These are phyloP conservation scores for Diarsia dahlii DNA, from an alignment of 2,888 invertebrate genomes.

Conservation along the genomic window DNA sequence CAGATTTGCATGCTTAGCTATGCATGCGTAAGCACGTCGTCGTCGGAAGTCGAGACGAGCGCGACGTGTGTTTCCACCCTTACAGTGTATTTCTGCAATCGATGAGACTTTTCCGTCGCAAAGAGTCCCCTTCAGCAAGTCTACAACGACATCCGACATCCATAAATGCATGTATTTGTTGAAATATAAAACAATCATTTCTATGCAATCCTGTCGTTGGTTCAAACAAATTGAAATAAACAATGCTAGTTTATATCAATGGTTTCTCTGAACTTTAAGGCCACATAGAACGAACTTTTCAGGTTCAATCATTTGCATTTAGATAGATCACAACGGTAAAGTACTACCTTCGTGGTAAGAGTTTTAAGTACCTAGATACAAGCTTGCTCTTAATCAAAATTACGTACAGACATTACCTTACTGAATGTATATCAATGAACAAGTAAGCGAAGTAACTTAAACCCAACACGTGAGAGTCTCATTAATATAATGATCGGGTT, in stretches of 20 bases:
- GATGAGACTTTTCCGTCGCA: conserved; percentile 46
- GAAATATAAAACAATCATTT: conserved; percentile 48
- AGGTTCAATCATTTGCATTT: conserved; percentile 16
- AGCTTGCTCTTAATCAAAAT: conserved; percentile 9
- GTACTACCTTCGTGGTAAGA: not conserved
- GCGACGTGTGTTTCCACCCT: conserved; percentile 37
- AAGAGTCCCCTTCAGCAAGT: conserved; percentile 44
- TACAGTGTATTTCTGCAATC: conserved; percentile 51
- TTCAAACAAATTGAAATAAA: conserved; percentile 43
- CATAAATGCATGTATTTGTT: conserved; percentile 53
- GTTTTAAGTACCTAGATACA: not conserved
- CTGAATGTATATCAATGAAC: conserved; percentile 26
- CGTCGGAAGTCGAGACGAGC: conserved; percentile 36
- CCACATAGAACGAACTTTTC: not conserved
- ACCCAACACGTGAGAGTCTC: conserved; percentile 69
- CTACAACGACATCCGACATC: conserved; percentile 55
- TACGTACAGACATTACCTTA: conserved; percentile 10
- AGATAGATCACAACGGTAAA: conserved; percentile 9
- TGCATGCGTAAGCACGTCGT: conserved; percentile 51
- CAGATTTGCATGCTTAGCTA: conserved; percentile 37
- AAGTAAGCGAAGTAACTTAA: conserved; percentile 46
- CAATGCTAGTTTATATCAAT: conserved; percentile 33
- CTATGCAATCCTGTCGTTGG: conserved; percentile 33
- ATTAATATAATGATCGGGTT: conserved; percentile 77
- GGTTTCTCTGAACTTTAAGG: conserved; percentile 11